These are phyloP conservation scores for Temnothorax curvispinosus DNA, from an alignment of 1,140 invertebrate species.

Conservation along the genomic window DNA sequence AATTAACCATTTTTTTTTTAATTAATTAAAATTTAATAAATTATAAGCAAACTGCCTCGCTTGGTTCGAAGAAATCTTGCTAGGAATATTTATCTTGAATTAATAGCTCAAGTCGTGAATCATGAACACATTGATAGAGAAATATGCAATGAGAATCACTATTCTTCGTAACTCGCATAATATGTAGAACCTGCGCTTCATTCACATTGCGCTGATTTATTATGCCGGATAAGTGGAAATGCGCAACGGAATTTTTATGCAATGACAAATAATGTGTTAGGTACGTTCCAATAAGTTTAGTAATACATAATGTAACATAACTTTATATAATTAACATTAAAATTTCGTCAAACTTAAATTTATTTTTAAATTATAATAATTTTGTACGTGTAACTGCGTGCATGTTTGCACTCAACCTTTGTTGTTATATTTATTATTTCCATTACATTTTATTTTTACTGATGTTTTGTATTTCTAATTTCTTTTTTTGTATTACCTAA, in stretches of 20 bases:
- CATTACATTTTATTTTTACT: not conserved
- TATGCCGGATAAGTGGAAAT: not conserved
- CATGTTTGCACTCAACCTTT: not conserved
- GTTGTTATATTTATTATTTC: not conserved
- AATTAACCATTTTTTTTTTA: constrained; percentile 36
- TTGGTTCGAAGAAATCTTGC: not conserved
- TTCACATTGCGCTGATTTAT: not conserved
- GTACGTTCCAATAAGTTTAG: not conserved
- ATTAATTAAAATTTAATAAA: constrained; percentile 42
- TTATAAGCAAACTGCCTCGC: not conserved
- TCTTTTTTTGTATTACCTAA: not conserved
- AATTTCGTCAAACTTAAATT: not conserved
- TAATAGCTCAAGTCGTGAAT: constrained; percentile 13
- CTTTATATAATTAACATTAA: not conserved
- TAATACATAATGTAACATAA: not conserved
- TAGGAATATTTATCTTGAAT: not conserved
- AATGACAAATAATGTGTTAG: not conserved
- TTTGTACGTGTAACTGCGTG: not conserved
- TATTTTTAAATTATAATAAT: not conserved
- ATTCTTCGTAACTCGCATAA: not conserved
- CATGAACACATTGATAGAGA: constrained; percentile 13
- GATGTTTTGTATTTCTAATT: not conserved
- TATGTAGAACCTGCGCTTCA: not conserved
- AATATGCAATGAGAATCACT: constrained; percentile 25
- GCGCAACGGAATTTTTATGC: not conserved